These are phyloP conservation scores for Macropis europaea DNA, from an alignment of 2,888 invertebrate species.

Conservation along the genomic window DNA sequence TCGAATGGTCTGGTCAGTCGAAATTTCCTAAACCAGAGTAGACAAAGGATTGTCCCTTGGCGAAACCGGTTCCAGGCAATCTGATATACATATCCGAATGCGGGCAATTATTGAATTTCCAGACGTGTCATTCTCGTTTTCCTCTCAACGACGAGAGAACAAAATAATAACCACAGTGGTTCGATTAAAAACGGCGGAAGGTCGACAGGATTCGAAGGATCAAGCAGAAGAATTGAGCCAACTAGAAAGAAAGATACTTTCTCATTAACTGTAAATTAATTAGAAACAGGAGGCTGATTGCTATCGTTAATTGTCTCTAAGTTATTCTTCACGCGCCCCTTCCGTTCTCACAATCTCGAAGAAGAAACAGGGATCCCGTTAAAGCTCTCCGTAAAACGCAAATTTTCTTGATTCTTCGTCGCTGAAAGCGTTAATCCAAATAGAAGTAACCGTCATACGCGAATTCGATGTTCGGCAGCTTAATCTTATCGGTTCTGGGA, in stretches of 20 bases:
- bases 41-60: slow-evolving; percentile 42
- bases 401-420: slow-evolving; percentile 1
- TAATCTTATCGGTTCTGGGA: slow-evolving; percentile 27
- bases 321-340: slow-evolving; percentile 58
- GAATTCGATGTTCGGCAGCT: neutral
- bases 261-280: slow-evolving; percentile 27
- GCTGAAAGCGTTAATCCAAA: no score
- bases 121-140: slow-evolving; percentile 10
- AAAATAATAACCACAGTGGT: neutral
- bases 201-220: neutral
- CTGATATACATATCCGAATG: slow-evolving; percentile 33
- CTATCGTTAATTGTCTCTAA: slow-evolving; percentile 45
- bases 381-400: slow-evolving; percentile 18
- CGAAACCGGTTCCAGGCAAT: slow-evolving; percentile 53
- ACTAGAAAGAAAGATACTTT: neutral
- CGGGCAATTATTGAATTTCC: slow-evolving; percentile 33
- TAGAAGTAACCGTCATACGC: neutral
- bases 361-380: slow-evolving; percentile 28
- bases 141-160: neutral
- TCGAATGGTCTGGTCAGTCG: neutral
- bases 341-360: slow-evolving; percentile 68
- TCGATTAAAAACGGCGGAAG: neutral
- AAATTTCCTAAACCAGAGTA: slow-evolving; percentile 51
- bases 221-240: neutral
- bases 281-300: slow-evolving; percentile 24